A percentile compares a stretch with the other conserved stretches of the same genome.
These are phyloP conservation scores for Brenthis daphne DNA, from an alignment of 2,888 invertebrate species.

Conservation along the genomic window DNA sequence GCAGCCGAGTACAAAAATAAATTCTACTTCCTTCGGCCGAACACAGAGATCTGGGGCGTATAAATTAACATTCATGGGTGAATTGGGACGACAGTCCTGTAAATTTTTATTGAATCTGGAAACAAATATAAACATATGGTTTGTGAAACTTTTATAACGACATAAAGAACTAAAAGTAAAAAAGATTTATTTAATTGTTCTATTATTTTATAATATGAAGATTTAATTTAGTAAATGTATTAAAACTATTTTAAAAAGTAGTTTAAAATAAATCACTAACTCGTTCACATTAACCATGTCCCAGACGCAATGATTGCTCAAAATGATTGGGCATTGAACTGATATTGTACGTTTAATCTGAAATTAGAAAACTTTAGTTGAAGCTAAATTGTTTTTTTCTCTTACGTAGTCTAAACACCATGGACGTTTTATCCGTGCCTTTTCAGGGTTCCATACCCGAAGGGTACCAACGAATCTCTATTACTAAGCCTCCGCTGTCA, in stretches of 20 bases:
- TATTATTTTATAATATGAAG: neutral
- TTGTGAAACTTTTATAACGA: too few species aligned
- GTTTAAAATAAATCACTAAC: slow-evolving; percentile 52
- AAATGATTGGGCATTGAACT: slow-evolving; percentile 66
- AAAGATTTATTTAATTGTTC: too few species aligned
- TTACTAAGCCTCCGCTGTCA: too few species aligned
- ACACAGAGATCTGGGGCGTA: slow-evolving; percentile 70
- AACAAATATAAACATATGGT: slow-evolving; percentile 15
- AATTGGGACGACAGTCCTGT: slow-evolving; percentile 62
- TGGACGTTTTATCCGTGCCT: too few species aligned
- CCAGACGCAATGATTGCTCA: slow-evolving; percentile 76
- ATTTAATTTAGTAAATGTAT: neutral
- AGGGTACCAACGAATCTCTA: too few species aligned
- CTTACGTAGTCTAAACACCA: too few species aligned
- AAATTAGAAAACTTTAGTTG: slow-evolving; percentile 35
- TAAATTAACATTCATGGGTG: slow-evolving; percentile 58
- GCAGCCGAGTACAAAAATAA: slow-evolving; percentile 68
- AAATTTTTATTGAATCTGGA: slow-evolving; percentile 68
- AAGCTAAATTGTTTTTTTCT: neutral
- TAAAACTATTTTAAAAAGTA: too few species aligned
- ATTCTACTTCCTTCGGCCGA: slow-evolving; percentile 54
- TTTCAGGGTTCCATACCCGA: too few species aligned
- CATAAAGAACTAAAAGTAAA: too few species aligned
- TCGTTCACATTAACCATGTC: slow-evolving; percentile 70
- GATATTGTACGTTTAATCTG: slow-evolving; percentile 73